Evolutionary conservation across 2,113 vertebrate genomes (phyloP), one percentile per base, ranked within the genome.

Genomic region (Pontoporia blainvillei): DNA sequence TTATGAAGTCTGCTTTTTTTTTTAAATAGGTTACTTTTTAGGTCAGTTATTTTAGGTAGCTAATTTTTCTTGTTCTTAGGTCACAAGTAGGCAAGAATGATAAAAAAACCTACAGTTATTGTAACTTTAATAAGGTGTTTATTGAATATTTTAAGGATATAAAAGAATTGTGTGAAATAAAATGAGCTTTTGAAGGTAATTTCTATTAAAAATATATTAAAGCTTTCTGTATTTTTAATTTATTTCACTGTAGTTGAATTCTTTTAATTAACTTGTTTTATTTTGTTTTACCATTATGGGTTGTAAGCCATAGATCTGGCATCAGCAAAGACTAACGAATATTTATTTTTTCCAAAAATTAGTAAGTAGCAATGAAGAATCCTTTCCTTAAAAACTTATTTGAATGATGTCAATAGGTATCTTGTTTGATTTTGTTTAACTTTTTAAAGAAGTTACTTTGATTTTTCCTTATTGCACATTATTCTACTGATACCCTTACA

Each of bases 181-280:
- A 94, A 83, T 73, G 57, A 94, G 21, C 6, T 78, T 92, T 91
- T 88, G 61, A 64, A 88, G 31, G 72, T 86, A 61, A 85, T 95
- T 93, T 87, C 46, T 87, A 31, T 79, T 93, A 69, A 87, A 86
- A 94, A 34, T 57, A 88, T 14, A 39, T 36, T 71, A 86, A 67
- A 86, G 9, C 15, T 85, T 96, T 73, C 12, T 79, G 3, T 67
- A 76, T 8, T 87, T 76, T 90, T 76, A 78, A 15, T 73, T 76
- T 90, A 81, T 54, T 95, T 88, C 93, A 82, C 41, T 93, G 2
- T 82, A 86, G 20, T 92, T 83, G 15, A 92, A 71, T 86, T 94
- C 25, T 90, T 91, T 20, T 71, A 61, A n/a, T 59, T 62, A 92
- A 49, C 8, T 21, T 85, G 86, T 86, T 82, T 92, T 71, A 21